Evolutionary conservation across 1,140 invertebrate species (phyloP).

Genomic region (Camponotus floridanus): DNA sequence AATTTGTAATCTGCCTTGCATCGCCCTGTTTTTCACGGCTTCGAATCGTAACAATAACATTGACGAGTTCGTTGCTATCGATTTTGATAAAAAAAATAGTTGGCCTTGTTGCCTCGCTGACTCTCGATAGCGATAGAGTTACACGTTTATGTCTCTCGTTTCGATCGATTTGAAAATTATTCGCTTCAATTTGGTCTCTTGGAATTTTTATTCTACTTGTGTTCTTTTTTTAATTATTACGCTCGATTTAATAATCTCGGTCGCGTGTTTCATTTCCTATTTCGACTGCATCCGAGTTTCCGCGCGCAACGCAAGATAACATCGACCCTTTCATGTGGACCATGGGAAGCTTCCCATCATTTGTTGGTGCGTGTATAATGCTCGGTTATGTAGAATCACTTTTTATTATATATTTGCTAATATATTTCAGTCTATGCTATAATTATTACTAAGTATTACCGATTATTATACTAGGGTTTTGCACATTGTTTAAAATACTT

Average conservation of each 20-base stretch:
- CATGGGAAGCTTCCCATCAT: constrained; percentile 47
- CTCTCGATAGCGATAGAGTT: neutral
- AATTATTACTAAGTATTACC: constrained; percentile 9
- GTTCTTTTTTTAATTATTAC: neutral
- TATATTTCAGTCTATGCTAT: constrained; percentile 13
- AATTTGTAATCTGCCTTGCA: constrained; percentile 23
- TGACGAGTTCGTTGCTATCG: neutral
- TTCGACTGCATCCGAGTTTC: constrained; percentile 8
- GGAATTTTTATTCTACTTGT: neutral
- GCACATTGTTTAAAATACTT: neutral
- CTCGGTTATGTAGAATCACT: neutral
- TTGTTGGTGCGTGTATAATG: neutral
- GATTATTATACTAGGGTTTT: neutral
- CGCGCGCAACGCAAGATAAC: constrained; percentile 27
- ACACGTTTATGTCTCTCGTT: neutral
- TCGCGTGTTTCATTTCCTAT: constrained; percentile 16
- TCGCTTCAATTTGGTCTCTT: neutral
- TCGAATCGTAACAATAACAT: constrained; percentile 24
- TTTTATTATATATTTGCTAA: constrained; percentile 40
- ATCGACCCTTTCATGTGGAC: constrained; percentile 23
- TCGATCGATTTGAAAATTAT: neutral
- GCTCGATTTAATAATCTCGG: constrained; percentile 20
- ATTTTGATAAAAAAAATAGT: constrained; percentile 31
- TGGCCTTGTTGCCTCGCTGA: neutral
- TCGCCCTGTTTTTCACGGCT: neutral